Percentiles rank a stretch among this genome's conserved stretches.
Evolutionary conservation across 2,113 vertebrate species (phyloP).

Genomic region (Myrmecobius fasciatus): DNA sequence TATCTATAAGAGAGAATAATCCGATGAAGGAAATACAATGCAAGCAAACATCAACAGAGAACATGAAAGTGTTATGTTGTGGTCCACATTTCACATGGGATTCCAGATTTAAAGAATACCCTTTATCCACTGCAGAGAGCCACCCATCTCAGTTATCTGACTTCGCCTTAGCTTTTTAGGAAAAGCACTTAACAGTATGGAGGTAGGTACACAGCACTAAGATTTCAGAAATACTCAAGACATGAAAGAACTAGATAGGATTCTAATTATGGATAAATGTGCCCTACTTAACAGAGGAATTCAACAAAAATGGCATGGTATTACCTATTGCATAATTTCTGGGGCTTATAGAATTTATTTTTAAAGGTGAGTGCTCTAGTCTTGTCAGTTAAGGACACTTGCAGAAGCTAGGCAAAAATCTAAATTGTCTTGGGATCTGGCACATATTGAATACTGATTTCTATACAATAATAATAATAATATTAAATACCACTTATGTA

Average conservation of each 20-base stretch:
- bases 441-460: background rate
- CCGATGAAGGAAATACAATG: too few relatives aligned
- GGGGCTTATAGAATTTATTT: constrained; percentile 50
- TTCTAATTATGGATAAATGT: constrained; percentile 48
- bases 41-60: too few relatives aligned
- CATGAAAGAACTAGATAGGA: constrained; percentile 39
- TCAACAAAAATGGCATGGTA: background rate
- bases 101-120: background rate
- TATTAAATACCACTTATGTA: background rate
- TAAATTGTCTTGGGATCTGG: background rate
- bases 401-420: background rate
- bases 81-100: too few relatives aligned
- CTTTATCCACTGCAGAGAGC: background rate
- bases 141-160: background rate
- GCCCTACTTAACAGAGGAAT: constrained; percentile 44
- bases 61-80: too few relatives aligned
- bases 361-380: constrained; percentile 52
- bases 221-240: constrained; percentile 61
- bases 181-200: constrained; percentile 35
- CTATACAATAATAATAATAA: too few relatives aligned
- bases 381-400: constrained; percentile 35
- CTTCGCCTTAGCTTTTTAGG: background rate
- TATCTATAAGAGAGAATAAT: too few relatives aligned
- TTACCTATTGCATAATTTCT: constrained; percentile 28
- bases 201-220: constrained; percentile 37